Conservation (phyloP, 2,113 vertebrate genomes). For the Carettochelys insculpta region DNA sequence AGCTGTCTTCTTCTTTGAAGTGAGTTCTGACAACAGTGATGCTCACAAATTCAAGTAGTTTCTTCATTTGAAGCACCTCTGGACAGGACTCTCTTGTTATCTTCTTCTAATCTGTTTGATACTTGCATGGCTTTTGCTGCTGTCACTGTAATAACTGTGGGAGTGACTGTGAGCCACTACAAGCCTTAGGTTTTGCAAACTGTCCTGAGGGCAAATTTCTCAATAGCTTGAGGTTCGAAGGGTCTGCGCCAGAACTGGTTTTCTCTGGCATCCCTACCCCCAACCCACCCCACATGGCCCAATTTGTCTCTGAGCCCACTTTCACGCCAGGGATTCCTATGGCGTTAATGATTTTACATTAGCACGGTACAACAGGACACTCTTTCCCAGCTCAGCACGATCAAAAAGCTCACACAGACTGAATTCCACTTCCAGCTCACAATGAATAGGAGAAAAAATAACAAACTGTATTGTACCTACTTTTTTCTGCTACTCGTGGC, state of each 20-base stretch:
- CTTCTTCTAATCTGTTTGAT: background rate
- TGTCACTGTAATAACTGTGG: background rate
- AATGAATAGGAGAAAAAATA: conserved; percentile 35
- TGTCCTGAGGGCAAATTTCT: conserved; percentile 34
- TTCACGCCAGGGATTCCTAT: conserved; percentile 34
- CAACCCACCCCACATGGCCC: background rate
- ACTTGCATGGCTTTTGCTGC: background rate
- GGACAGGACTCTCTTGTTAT: background rate
- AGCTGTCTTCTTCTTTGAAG: background rate
- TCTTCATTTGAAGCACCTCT: background rate
- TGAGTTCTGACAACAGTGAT: background rate
- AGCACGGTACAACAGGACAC: conserved; percentile 44
- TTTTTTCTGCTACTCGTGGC: conserved; percentile 17
- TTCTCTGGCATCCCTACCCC: conserved; percentile 2
- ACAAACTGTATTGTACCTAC: background rate
- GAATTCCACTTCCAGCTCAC: background rate
- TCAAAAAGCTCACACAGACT: conserved; percentile 48
- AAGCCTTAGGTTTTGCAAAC: conserved; percentile 7
- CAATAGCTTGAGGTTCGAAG: background rate
- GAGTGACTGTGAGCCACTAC: rapidly evolving
- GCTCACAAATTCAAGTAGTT: background rate
- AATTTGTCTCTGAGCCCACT: conserved; percentile 16
- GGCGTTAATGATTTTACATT: conserved; percentile 17
- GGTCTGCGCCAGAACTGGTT: background rate
- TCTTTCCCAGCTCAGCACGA: conserved; percentile 41